A percentile compares a stretch with the other conserved stretches of the same genome.
Evolutionary conservation across 2,797 vertebrate genomes (phyloP).

Genomic region (Tenualosa thibaudeaui): DNA sequence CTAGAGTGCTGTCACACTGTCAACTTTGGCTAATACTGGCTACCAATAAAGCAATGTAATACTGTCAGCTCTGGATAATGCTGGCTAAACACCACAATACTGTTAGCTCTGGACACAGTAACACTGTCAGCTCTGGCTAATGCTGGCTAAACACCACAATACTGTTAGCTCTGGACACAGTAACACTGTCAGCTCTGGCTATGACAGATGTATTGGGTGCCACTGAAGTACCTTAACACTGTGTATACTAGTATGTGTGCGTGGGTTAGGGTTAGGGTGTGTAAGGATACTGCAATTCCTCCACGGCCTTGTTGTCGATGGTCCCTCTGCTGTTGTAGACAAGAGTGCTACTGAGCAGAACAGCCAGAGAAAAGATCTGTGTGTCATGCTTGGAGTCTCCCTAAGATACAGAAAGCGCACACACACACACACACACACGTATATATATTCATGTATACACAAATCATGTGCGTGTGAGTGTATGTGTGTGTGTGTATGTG

Average conservation of each 20-base stretch:
- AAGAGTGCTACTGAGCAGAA: slow-evolving; percentile 63
- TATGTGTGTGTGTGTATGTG: not conserved
- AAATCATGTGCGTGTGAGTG: not conserved
- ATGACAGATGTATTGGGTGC: too few species aligned
- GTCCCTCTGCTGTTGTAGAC: slow-evolving; percentile 65
- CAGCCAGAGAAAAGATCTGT: slow-evolving; percentile 62
- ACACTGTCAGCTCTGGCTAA: not conserved
- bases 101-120: too few species aligned
- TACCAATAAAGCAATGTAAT: too few species aligned
- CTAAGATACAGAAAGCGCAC: slow-evolving; percentile 43
- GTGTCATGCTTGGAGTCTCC: slow-evolving; percentile 61
- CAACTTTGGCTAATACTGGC: not conserved
- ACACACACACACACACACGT: slow-evolving; percentile 15
- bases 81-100: not conserved
- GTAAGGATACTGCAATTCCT: slow-evolving; percentile 62
- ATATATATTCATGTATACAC: not conserved
- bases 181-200: not conserved
- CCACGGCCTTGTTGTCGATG: slow-evolving; percentile 61
- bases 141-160: not conserved
- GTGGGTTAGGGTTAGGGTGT: too few species aligned
- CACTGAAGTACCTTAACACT: not conserved
- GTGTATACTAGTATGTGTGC: not conserved
- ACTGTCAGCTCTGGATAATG: not conserved
- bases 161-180: too few species aligned
- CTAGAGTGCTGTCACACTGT: not conserved